Conservation (phyloP, 1,140 invertebrate species). For the Drosophila murphyi region DNA sequence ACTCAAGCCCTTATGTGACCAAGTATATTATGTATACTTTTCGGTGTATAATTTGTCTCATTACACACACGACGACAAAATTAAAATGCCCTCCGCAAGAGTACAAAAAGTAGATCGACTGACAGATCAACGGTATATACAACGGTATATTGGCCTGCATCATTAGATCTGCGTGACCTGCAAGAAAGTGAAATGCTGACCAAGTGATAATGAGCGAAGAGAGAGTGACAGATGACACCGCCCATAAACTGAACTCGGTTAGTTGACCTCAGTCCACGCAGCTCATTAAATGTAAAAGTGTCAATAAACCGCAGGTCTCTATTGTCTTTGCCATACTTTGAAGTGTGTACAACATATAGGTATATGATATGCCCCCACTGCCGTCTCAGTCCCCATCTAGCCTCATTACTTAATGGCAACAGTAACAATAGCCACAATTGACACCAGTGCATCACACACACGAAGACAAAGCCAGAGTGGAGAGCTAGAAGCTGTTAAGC, state of each 20-base stretch:
- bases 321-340: constrained; percentile 34
- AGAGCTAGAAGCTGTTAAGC: constrained; percentile 75
- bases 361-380: neutral
- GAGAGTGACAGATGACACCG: constrained; percentile 43
- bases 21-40: no score
- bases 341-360: neutral
- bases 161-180: constrained; percentile 4
- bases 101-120: neutral
- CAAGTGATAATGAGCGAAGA: constrained; percentile 24
- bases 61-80: no score
- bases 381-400: constrained; percentile 13
- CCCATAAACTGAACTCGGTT: constrained; percentile 29
- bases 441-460: constrained; percentile 51
- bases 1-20: no score
- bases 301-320: constrained; percentile 67
- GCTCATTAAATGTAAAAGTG: constrained; percentile 77
- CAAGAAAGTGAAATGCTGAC: constrained; percentile 63
- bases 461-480: constrained; percentile 34
- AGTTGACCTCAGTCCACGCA: constrained; percentile 46
- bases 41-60: no score
- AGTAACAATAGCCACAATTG: constrained; percentile 59
- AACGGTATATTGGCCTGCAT: neutral
- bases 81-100: no score
- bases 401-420: constrained; percentile 75
- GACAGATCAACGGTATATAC: neutral